Base-by-base conservation (phyloP, 2,888 invertebrate species). In the Noctua comes region DNA sequence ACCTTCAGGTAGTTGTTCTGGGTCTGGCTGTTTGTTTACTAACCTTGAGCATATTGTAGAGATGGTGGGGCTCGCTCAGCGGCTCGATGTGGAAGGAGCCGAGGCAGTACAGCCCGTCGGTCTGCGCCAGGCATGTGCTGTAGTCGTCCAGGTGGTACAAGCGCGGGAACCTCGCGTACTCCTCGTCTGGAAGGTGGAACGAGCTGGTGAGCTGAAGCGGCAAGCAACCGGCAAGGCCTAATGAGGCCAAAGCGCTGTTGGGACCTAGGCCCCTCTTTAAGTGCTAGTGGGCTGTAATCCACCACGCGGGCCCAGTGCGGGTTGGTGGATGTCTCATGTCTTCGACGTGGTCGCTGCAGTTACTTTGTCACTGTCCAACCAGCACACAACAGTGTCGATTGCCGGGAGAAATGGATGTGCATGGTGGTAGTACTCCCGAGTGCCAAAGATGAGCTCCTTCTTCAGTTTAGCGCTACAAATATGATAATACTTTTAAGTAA, bases 121-220 rank as follows among this genome's bases (percentile, higher is more conserved):
- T 70, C 71, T 88, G 90, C 68, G 93, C 83, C 71, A 94, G 90
- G 70, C 96, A 96, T n/a, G 83, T 82, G 59, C 91, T 89, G 88
- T 93, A 94, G 88, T 95, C 93, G 76, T 96, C 95, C 90, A 95
- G 89, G 84, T 93, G 94, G 91, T 92, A 96, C 84, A 96, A 90
- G 7, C 92, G 92, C 31, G 96, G 96, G 74, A 95, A 89, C 59
- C 80, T 88, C 72, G 90, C 87, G 86, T 93, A 93, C 78, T 94
- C 92, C 82, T 92, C 92, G 27, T 93, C 95, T 95, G 66, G 2
- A 80, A 83, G 8, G 8, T 8, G 11, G 2, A 16, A 36, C 2
- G 11, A 48, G 21, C 21, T 40, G 16, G 27, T 72, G 13, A 80
- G 48, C 1, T 10, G 43, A 3, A n/a, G 18, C 24, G 43, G 1